A percentile compares a stretch with the other conserved stretches of the same genome.
phyloP scores from a whole-genome alignment of 2,797 vertebrate genomes.

The Rhinophrynus dorsalis region DNA sequence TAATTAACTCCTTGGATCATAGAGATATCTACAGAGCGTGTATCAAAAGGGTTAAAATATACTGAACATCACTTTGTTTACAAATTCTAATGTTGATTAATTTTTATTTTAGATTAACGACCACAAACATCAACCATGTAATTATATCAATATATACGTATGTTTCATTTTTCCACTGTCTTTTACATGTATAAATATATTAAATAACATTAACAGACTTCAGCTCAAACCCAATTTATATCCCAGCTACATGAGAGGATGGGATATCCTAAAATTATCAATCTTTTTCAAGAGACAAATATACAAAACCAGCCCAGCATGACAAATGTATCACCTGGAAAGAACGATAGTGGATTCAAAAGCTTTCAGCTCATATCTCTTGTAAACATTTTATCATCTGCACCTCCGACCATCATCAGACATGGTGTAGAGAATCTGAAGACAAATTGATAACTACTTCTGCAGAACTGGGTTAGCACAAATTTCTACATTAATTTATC shows the following conservation, averaged over 20 bases:
- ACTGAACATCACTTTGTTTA: too few species aligned
- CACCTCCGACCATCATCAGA: constrained; percentile 36
- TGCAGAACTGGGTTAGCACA: constrained; percentile 36
- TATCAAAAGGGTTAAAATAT: too few species aligned
- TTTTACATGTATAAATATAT: not conserved
- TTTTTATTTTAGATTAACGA: too few species aligned
- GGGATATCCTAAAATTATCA: constrained; percentile 44
- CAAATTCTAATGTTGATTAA: too few species aligned
- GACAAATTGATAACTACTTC: constrained; percentile 41
- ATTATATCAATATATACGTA: too few species aligned
- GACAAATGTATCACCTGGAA: constrained; percentile 42
- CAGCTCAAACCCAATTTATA: constrained; percentile 12
- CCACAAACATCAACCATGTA: too few species aligned
- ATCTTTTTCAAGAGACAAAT: constrained; percentile 45
- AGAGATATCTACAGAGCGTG: too few species aligned
- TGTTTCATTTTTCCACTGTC: not conserved
- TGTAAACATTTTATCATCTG: constrained; percentile 46
- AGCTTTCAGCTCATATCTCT: constrained; percentile 42
- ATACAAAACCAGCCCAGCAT: constrained; percentile 38
- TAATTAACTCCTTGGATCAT: too few species aligned
- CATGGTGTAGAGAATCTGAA: constrained; percentile 2
- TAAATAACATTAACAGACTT: constrained; percentile 11
- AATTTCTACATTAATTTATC: constrained; percentile 28
- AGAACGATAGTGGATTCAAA: constrained; percentile 35
- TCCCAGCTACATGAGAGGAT: constrained; percentile 37